Evolutionary conservation across 2,888 invertebrate genomes (phyloP).

Genomic region (Eugnorisma glareosa): DNA sequence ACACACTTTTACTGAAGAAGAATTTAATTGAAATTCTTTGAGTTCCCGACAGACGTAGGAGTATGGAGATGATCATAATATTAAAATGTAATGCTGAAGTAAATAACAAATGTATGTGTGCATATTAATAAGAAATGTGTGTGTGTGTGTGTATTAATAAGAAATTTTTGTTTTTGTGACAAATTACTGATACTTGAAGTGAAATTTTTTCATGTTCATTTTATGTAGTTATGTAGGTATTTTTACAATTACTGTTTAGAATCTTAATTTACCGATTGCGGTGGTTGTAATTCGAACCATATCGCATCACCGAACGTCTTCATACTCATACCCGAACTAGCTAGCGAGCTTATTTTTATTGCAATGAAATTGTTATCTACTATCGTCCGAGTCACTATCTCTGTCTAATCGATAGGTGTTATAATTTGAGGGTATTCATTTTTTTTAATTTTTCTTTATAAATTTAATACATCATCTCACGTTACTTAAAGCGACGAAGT

Average conservation of each 20-base stretch:
- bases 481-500: too few relatives aligned
- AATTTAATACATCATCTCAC: too few relatives aligned
- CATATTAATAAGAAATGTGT: not conserved
- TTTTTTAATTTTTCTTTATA: too few relatives aligned
- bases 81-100: conserved; percentile 19
- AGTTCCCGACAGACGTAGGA: conserved; percentile 2
- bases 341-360: too few relatives aligned
- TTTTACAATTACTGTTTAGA: not conserved
- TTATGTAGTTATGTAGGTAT: not conserved
- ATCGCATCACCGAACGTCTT: too few relatives aligned
- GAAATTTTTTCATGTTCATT: not conserved
- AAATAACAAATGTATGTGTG: too few relatives aligned
- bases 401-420: too few relatives aligned
- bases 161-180: not conserved
- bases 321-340: too few relatives aligned
- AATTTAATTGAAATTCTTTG: conserved; percentile 58
- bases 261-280: not conserved
- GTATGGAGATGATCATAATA: not conserved
- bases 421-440: too few relatives aligned
- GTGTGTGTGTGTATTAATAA: not conserved
- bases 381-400: too few relatives aligned
- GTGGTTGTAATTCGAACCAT: too few relatives aligned
- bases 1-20: conserved; percentile 7
- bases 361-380: too few relatives aligned
- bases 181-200: not conserved